Conservation (phyloP, 2,113 vertebrate species). For the Epinephelus moara region DNA sequence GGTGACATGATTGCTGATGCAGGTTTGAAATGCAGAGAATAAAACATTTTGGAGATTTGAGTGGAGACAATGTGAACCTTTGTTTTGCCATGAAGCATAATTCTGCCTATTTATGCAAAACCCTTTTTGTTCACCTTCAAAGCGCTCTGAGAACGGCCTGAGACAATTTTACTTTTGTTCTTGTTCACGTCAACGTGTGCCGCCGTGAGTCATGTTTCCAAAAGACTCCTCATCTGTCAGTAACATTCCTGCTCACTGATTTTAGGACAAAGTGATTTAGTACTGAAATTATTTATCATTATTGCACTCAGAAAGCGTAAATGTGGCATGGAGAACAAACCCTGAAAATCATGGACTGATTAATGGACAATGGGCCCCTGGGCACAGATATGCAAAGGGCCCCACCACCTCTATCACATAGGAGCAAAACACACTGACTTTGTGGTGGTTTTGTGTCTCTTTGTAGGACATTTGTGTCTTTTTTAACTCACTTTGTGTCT, state of each 20-base stretch:
- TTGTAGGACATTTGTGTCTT: too few species aligned
- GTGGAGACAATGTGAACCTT: constrained; percentile 25
- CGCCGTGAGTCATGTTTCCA: neutral
- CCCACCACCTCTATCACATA: too few species aligned
- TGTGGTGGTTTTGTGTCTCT: too few species aligned
- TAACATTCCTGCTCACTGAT: neutral
- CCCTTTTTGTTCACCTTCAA: constrained; percentile 49
- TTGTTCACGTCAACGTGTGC: neutral
- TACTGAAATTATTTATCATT: neutral
- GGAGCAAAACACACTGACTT: too few species aligned
- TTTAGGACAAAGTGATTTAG: neutral
- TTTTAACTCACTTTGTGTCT: too few species aligned
- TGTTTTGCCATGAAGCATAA: constrained; percentile 16
- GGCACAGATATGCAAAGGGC: too few species aligned
- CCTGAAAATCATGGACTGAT: neutral
- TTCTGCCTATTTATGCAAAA: constrained; percentile 13
- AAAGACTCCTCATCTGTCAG: neutral
- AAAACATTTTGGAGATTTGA: neutral
- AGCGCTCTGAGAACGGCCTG: constrained; percentile 6
- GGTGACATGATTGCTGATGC: neutral
- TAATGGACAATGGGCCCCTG: too few species aligned
- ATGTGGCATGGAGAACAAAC: neutral
- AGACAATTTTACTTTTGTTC: constrained; percentile 30
- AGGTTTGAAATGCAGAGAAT: neutral
- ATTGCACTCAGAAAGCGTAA: neutral